phyloP scores from a whole-genome alignment of 2,113 vertebrate genomes.

The Cyanocitta stelleri region DNA sequence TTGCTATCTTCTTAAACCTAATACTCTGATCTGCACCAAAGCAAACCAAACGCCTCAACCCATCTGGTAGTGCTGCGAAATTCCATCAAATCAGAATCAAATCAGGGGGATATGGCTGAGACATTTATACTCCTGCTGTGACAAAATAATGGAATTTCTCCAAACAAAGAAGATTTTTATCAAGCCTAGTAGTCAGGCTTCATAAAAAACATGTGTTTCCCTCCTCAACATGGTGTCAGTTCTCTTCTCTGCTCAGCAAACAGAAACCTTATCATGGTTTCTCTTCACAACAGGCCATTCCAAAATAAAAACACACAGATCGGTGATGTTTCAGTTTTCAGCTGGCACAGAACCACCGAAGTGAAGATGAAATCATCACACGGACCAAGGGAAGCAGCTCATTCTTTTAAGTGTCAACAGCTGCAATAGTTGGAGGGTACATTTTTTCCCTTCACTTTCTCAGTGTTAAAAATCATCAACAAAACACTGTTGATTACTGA shows the following conservation, averaged over 20 bases:
- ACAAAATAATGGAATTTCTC: not conserved
- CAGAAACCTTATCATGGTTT: not conserved
- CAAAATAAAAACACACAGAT: not conserved
- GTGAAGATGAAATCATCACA: not conserved
- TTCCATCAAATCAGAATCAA: not conserved
- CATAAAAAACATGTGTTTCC: not conserved
- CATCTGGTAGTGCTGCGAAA: not conserved
- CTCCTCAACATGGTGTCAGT: not conserved
- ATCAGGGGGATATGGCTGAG: fast-evolving
- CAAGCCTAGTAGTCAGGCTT: not conserved
- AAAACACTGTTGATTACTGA: not conserved
- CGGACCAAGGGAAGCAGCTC: not conserved
- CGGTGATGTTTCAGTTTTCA: not conserved
- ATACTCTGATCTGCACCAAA: not conserved
- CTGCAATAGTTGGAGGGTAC: not conserved
- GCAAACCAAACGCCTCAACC: not conserved
- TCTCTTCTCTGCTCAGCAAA: not conserved
- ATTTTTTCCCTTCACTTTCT: not conserved
- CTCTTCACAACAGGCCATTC: not conserved
- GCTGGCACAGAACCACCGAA: not conserved
- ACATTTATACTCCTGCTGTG: not conserved
- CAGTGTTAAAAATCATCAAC: not conserved
- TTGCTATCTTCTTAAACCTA: not conserved
- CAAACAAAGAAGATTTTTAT: not conserved
- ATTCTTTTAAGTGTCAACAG: not conserved